Evolutionary conservation across 2,113 vertebrate genomes (phyloP), one percentile per base, ranked within the genome.

Genomic region (Sciurus niger): DNA sequence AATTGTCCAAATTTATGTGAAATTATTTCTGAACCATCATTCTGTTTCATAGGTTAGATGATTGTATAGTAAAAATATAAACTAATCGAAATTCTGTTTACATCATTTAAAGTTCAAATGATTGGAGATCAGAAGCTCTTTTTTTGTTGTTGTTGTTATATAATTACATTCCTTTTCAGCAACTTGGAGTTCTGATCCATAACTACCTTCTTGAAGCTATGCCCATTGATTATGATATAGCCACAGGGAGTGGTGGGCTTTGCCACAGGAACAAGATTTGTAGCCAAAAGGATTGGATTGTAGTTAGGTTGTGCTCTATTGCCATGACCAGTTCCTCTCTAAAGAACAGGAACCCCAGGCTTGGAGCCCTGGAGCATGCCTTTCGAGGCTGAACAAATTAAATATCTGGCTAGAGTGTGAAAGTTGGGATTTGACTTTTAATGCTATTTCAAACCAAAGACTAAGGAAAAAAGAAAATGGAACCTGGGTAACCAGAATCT

Each of bases 391-490:
- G 74, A 84, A 43, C 68, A 34, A 72, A 20, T 25, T 68, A 92
- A 28, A 51, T 7, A 11, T 60, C 12, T 79, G 55, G 16, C 84
- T 58, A 53, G 1, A 16, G 1, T 46, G 18, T 65, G 24, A 46
- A 46, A 68, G 55, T 48, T 25, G 7, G 17, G 28, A 40, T 48
- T 74, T 60, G 18, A 34, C 65, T 76, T 90, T 85, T 80, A 70
- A 67, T 90, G 51, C 55, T 73, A 32, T 55, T 90, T 58, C 32
- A 84, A 96, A 84, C 32, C 17, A 72, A 83, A 87, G 60, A 87
- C n/a, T 48, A 48, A 63, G 46, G 12, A 18, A 24, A 13, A 78
- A 87, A 48, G 24, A 72, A 22, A 85, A 40, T 16, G 72, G 25
- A 90, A 25, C 11, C 34, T 8, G 93, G 25, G 46, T 51, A 91